A percentile compares a stretch with the other conserved stretches of the same genome.
Evolutionary conservation across 2,888 invertebrate genomes (phyloP).

Genomic region (Cosmorhoe ocellata): DNA sequence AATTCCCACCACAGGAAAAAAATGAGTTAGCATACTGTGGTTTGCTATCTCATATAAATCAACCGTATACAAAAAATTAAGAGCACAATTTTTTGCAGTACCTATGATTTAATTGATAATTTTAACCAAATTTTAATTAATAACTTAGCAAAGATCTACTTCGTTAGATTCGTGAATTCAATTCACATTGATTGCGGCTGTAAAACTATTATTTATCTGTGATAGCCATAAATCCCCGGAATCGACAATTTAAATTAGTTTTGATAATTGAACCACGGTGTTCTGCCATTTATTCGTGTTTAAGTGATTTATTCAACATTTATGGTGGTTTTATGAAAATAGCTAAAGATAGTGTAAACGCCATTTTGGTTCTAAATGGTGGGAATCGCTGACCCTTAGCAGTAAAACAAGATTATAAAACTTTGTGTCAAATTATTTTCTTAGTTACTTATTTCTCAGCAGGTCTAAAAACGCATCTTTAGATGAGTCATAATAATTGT

Average conservation of each 20-base stretch:
- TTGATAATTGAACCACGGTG: conserved; percentile 52
- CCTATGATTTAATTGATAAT: too few species aligned
- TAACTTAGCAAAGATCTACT: conserved; percentile 36
- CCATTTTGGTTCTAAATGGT: conserved; percentile 3
- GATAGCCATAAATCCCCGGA: conserved; percentile 21
- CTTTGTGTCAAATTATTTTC: not conserved
- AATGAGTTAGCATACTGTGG: too few species aligned
- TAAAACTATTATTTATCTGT: conserved; percentile 42
- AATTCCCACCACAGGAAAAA: conserved; percentile 11
- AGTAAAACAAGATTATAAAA: conserved; percentile 1
- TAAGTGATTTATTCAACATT: conserved; percentile 32
- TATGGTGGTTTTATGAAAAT: conserved; percentile 49
- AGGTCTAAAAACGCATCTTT: too few species aligned
- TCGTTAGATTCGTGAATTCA: conserved; percentile 42
- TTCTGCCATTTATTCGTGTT: conserved; percentile 40
- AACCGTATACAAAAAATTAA: too few species aligned
- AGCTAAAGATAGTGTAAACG: conserved; percentile 20
- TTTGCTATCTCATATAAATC: too few species aligned
- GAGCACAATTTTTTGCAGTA: too few species aligned
- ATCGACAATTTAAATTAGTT: conserved; percentile 51
- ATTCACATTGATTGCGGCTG: conserved; percentile 53
- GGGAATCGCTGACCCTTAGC: conserved; percentile 11
- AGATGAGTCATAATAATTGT: too few species aligned
- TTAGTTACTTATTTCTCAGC: too few species aligned
- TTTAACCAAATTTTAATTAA: too few species aligned